Percentiles rank a stretch among this genome's conserved stretches.
phyloP scores from a whole-genome alignment of 2,797 vertebrate species.

The Chiroxiphia lanceolata region DNA sequence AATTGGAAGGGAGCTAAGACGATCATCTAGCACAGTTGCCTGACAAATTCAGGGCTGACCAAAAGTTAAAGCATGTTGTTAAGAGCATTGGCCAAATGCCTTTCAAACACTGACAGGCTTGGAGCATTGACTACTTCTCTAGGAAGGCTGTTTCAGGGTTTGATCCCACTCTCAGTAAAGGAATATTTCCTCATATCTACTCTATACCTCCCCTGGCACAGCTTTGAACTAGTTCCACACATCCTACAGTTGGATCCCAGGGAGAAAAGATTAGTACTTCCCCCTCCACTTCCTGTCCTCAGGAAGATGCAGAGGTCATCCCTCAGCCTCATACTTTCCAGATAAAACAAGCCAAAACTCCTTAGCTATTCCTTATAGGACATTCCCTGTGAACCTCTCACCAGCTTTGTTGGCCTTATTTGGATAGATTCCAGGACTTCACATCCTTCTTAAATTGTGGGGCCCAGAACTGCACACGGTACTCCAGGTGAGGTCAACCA shows the following conservation, averaged over 20 bases:
- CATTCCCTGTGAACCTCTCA: not conserved
- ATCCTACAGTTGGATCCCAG: not conserved
- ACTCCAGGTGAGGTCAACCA: not conserved
- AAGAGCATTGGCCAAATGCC: not conserved
- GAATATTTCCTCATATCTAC: not conserved
- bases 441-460: not conserved
- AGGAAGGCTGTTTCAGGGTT: not conserved
- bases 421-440: not conserved
- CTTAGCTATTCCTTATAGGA: fast-evolving
- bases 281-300: not conserved
- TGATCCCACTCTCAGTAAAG: not conserved
- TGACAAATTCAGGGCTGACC: not conserved
- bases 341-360: not conserved
- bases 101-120: not conserved
- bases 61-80: not conserved
- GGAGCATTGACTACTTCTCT: fast-evolving
- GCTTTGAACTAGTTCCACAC: not conserved
- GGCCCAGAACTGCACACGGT: fast-evolving
- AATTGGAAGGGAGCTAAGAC: not conserved
- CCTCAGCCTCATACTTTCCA: not conserved
- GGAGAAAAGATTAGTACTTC: not conserved
- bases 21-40: not conserved
- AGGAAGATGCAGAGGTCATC: not conserved
- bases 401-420: not conserved
- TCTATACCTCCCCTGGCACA: not conserved